Percentiles rank a stretch among this genome's conserved stretches.
Conservation (phyloP, 2,113 vertebrate genomes). For the Astatotilapia flaviijosephi region DNA sequence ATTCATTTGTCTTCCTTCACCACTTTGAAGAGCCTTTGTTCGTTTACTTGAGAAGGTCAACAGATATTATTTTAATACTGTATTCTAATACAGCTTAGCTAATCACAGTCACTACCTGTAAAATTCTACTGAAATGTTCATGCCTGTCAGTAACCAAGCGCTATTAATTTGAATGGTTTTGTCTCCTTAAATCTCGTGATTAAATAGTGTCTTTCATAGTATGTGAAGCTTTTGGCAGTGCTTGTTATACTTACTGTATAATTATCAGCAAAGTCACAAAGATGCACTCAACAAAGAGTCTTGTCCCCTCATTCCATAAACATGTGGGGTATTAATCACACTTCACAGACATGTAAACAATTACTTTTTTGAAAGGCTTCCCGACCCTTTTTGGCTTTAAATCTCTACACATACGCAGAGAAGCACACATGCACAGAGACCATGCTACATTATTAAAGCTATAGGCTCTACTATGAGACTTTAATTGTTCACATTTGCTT, state of each 20-base stretch:
- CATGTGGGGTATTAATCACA: constrained; percentile 6
- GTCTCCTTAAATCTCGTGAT: background rate
- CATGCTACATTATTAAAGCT: background rate
- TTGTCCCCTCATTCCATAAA: background rate
- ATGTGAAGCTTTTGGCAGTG: background rate
- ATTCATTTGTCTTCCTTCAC: background rate
- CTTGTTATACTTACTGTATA: background rate
- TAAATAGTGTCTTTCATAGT: background rate
- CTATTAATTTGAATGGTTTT: background rate
- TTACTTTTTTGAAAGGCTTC: background rate
- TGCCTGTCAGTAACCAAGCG: background rate
- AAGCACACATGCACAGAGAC: background rate
- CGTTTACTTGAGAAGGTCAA: background rate
- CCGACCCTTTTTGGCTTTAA: background rate
- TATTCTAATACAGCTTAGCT: background rate
- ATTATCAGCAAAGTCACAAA: background rate
- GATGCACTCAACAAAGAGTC: background rate
- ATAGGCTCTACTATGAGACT: background rate
- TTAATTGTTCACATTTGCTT: constrained; percentile 18
- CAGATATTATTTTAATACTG: background rate
- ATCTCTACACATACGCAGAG: background rate
- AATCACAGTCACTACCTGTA: background rate
- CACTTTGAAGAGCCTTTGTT: background rate
- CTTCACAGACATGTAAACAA: background rate
- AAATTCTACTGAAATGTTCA: background rate